Percentiles rank a stretch among this genome's conserved stretches.
These are phyloP conservation scores for Oncorhynchus keta DNA, from an alignment of 2,113 vertebrate genomes.

Conservation along the genomic window DNA sequence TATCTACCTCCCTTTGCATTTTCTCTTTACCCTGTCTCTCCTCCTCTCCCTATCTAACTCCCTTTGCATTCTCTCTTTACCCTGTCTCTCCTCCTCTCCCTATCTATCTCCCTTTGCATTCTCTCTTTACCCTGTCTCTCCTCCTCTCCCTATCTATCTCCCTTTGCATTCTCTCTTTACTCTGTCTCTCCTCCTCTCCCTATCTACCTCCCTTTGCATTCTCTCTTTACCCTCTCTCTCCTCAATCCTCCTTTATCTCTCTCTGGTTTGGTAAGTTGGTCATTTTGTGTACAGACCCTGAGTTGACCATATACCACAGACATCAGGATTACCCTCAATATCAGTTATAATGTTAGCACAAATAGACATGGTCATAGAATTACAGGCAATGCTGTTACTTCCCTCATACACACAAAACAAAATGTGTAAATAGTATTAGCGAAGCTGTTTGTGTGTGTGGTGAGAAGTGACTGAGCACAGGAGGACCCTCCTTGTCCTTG, in stretches of 20 bases:
- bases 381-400: neutral
- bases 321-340: neutral
- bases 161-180: no score
- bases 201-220: no score
- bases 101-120: no score
- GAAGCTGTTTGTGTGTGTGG: conserved; percentile 8
- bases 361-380: neutral
- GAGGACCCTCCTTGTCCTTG: neutral
- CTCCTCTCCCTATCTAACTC: no score
- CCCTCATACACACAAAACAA: neutral
- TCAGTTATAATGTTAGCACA: conserved; percentile 1
- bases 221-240: neutral
- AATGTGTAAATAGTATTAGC: conserved; percentile 3
- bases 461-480: neutral
- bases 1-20: no score
- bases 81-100: neutral
- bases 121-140: neutral
- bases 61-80: no score
- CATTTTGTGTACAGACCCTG: neutral
- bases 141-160: neutral
- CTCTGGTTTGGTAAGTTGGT: neutral
- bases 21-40: neutral
- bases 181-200: no score
- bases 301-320: neutral
- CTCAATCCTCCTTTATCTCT: neutral